Evolutionary conservation across 2,797 vertebrate genomes (phyloP).

Genomic region (Coendou prehensilis): DNA sequence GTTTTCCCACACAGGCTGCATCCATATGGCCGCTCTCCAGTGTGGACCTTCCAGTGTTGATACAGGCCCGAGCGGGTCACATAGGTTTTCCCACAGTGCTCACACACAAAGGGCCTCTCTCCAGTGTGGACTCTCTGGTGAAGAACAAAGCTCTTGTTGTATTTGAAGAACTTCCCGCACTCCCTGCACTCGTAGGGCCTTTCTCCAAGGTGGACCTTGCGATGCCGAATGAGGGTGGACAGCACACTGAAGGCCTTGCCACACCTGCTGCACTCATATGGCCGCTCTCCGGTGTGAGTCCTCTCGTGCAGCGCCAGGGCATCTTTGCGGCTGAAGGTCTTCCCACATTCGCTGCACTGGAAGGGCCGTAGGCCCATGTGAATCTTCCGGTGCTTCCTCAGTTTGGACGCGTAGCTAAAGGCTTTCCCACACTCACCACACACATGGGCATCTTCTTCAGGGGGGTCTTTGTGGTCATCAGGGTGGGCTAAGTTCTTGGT

Average conservation of each 20-base stretch:
- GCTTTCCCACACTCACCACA: constrained; percentile 27
- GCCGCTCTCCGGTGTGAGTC: background rate
- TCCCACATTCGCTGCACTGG: constrained; percentile 52
- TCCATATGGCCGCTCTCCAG: constrained; percentile 62
- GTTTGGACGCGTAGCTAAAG: constrained; percentile 62
- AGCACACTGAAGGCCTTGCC: constrained; percentile 48
- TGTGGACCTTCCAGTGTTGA: constrained; percentile 63
- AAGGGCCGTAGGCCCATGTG: background rate
- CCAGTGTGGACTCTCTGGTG: constrained; percentile 68
- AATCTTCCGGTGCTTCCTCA: constrained; percentile 65
- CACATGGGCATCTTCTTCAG: background rate
- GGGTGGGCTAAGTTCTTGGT: background rate
- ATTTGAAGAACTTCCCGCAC: constrained; percentile 63
- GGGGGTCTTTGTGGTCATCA: background rate
- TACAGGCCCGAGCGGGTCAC: constrained; percentile 30
- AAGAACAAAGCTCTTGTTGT: constrained; percentile 65
- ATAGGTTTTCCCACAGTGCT: background rate
- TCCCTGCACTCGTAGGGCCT: background rate
- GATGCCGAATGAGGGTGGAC: constrained; percentile 65
- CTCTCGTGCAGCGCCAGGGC: background rate
- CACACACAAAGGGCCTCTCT: constrained; percentile 21
- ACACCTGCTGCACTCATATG: background rate
- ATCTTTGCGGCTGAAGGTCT: constrained; percentile 67
- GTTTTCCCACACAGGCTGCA: constrained; percentile 75
- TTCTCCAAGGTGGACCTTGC: constrained; percentile 56